Conservation (phyloP, 2,113 vertebrate species). For the Pomatorhinus ruficollis region DNA sequence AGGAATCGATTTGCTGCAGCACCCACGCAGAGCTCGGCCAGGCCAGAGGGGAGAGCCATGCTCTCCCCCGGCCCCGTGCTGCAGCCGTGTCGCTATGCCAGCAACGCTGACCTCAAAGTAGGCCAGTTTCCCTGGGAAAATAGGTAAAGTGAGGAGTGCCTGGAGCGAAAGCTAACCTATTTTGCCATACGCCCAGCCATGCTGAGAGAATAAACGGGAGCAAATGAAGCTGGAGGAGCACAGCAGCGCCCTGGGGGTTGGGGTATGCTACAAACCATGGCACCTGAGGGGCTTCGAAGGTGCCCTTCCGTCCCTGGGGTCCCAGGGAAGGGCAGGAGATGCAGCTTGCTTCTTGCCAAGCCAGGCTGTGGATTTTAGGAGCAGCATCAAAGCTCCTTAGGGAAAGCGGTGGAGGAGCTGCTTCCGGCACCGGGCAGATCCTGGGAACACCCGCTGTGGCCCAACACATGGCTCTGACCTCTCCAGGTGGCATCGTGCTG, state of each 20-base stretch:
- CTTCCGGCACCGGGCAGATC: rapidly evolving
- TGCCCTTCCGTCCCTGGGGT: neutral
- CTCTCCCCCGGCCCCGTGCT: neutral
- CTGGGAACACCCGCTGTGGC: neutral
- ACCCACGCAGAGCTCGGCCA: neutral
- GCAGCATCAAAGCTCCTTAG: neutral
- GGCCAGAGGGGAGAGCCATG: neutral
- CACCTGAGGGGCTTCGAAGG: neutral
- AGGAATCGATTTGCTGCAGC: neutral
- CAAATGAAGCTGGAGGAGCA: neutral
- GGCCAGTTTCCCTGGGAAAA: constrained; percentile 69
- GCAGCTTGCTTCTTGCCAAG: neutral
- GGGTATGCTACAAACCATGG: neutral
- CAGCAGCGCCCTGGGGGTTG: rapidly evolving
- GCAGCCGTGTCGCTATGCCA: neutral
- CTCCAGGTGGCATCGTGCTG: neutral
- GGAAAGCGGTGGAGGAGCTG: rapidly evolving
- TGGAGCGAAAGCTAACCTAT: constrained; percentile 56
- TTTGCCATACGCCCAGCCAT: constrained; percentile 6
- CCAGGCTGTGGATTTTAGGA: neutral
- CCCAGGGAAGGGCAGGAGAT: neutral
- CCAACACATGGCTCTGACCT: rapidly evolving
- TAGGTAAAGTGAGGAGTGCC: constrained; percentile 29
- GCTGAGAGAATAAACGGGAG: neutral
- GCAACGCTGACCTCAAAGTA: constrained; percentile 65